Conservation (phyloP, 2,888 invertebrate species). For the Drosophila mayaguana region DNA sequence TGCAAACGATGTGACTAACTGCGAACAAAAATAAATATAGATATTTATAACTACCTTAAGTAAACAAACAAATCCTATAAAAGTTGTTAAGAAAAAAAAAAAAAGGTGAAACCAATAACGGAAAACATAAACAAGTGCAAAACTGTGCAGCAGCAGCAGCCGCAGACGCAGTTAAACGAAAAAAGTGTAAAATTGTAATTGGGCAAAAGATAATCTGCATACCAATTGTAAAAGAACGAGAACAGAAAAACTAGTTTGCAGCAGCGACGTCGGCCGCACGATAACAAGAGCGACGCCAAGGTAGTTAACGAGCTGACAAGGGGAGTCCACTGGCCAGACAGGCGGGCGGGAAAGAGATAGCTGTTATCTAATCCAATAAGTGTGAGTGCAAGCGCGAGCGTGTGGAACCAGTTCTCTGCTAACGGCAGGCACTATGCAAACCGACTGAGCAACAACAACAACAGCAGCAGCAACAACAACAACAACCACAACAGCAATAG, state of each 20-base stretch:
- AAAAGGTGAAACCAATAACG: not conserved
- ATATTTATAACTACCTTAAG: slow-evolving; percentile 49
- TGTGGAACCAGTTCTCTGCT: slow-evolving; percentile 45
- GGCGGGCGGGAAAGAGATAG: slow-evolving; percentile 42
- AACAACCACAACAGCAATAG: not conserved
- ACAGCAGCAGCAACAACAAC: not conserved
- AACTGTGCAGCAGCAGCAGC: slow-evolving; percentile 11
- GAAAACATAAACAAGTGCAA: slow-evolving; percentile 30
- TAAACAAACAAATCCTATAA: slow-evolving; percentile 36
- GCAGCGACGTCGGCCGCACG: slow-evolving; percentile 45
- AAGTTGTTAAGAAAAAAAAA: slow-evolving; percentile 1
- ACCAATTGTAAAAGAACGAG: slow-evolving; percentile 65
- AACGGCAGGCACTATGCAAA: slow-evolving; percentile 52
- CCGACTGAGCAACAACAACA: slow-evolving; percentile 22
- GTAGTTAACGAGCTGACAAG: slow-evolving; percentile 74
- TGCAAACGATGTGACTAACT: slow-evolving; percentile 15
- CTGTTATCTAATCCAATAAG: slow-evolving; percentile 9
- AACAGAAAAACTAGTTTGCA: slow-evolving; percentile 58
- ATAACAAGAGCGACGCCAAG: slow-evolving; percentile 75
- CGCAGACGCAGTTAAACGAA: slow-evolving; percentile 6
- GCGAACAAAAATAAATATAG: slow-evolving; percentile 25
- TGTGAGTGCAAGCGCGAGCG: slow-evolving; percentile 13
- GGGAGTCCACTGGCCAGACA: slow-evolving; percentile 37
- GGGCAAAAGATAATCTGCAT: slow-evolving; percentile 60
- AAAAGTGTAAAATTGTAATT: slow-evolving; percentile 50